Conservation (phyloP, 2,113 vertebrate genomes). For the Polypterus senegalus region DNA sequence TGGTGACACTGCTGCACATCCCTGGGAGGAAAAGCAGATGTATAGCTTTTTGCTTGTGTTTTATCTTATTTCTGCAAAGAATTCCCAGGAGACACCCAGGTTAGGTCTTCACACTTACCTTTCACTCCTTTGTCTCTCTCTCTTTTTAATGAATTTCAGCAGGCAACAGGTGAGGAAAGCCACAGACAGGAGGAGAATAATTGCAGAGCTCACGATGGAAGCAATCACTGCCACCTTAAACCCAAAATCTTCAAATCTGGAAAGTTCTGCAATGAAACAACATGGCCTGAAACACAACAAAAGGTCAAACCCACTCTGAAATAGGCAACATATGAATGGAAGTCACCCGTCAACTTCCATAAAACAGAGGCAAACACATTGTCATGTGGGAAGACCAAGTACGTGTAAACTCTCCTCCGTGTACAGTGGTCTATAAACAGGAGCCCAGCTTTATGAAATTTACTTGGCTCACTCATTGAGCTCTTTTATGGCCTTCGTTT, state of each 20-base stretch:
- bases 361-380: too few relatives aligned
- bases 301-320: too few relatives aligned
- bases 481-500: too few relatives aligned
- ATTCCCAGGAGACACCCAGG: not conserved
- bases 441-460: too few relatives aligned
- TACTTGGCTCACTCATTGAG: too few relatives aligned
- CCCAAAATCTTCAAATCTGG: constrained; percentile 55
- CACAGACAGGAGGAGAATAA: constrained; percentile 81
- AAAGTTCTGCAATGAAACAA: constrained; percentile 45
- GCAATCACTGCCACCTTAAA: constrained; percentile 73
- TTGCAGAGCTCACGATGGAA: constrained; percentile 69
- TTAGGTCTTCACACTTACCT: constrained; percentile 41
- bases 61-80: not conserved
- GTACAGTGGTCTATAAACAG: too few relatives aligned
- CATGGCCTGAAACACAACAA: too few relatives aligned
- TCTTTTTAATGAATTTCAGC: constrained; percentile 60
- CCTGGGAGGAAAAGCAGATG: constrained; percentile 39
- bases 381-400: too few relatives aligned
- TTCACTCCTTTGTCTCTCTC: constrained; percentile 42
- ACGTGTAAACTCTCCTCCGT: too few relatives aligned
- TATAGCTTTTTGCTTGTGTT: not conserved
- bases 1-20: constrained; percentile 55
- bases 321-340: too few relatives aligned
- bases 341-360: too few relatives aligned
- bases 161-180: constrained; percentile 84